A percentile compares a stretch with the other conserved stretches of the same genome.
These are phyloP conservation scores for Actinostola sp. DNA, from an alignment of 92 coral and sea anemone species.

Conservation along the genomic window DNA sequence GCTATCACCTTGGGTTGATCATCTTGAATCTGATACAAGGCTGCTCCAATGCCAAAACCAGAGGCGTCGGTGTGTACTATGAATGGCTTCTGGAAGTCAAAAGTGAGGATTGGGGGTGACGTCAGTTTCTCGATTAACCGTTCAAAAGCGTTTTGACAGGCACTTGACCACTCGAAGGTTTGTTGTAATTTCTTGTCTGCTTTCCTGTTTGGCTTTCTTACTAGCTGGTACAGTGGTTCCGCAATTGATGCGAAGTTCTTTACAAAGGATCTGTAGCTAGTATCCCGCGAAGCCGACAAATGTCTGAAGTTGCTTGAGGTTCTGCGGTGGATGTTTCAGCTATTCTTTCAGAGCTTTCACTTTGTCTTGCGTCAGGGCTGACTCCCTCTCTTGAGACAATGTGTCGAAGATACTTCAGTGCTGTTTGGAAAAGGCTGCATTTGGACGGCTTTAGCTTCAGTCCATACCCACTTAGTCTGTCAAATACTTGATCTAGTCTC, in stretches of 20 bases:
- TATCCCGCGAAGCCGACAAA: constrained; percentile 63
- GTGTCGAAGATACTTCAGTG: constrained; percentile 50
- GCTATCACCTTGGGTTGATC: not conserved
- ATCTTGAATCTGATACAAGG: too few species aligned
- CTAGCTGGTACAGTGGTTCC: constrained; percentile 40
- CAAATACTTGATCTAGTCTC: constrained; percentile 31
- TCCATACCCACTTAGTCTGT: constrained; percentile 38
- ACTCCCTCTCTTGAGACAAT: constrained; percentile 46
- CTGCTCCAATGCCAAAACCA: too few species aligned
- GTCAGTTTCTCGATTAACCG: too few species aligned
- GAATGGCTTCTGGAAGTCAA: not conserved
- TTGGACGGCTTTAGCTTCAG: constrained; percentile 50
- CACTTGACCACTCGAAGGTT: constrained; percentile 21
- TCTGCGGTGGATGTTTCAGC: constrained; percentile 28
- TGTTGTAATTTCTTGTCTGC: too few species aligned
- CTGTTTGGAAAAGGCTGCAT: constrained; percentile 51
- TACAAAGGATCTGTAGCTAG: constrained; percentile 55
- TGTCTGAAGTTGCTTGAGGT: constrained; percentile 47
- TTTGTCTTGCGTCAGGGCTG: constrained; percentile 47
- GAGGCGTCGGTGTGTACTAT: not conserved
- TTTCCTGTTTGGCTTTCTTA: too few species aligned
- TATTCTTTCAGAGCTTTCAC: constrained; percentile 30
- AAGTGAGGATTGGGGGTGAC: too few species aligned
- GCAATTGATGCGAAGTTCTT: constrained; percentile 53
- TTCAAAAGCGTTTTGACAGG: too few species aligned